Evolutionary conservation across 1,140 invertebrate genomes (phyloP), one percentile per base, ranked within the genome.

Genomic region (Akabosia matsudoensis): DNA sequence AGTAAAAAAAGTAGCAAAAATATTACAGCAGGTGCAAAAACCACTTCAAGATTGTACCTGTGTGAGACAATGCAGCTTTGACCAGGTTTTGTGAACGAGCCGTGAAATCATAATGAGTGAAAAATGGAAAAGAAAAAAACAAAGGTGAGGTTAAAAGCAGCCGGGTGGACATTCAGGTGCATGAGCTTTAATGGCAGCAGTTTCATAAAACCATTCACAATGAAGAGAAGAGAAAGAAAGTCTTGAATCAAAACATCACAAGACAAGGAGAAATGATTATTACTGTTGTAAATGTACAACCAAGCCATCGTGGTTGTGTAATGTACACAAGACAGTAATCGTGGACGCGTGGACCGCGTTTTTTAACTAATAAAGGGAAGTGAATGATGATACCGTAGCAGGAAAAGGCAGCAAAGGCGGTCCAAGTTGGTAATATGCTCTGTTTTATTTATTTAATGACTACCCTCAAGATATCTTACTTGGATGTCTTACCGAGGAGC

Each of bases 51-150:
- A n/a, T n/a, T n/a, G n/a, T n/a, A n/a, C n/a, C n/a, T n/a, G n/a
- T n/a, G n/a, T n/a, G n/a, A n/a, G n/a, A n/a, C n/a, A n/a, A n/a
- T n/a, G 37, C 54, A 67, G 61, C 7, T n/a, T 31, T 67, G 61
- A 28, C 28, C n/a, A 30, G 26, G n/a, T 67, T 67, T 67, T 67
- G 61, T 67, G 61, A 67, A 67, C 31, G 61, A 30, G 31, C 24
- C 61, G 61, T 67, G 61, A 67, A 67, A 67, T 31, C 13, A 61
- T 61, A 61, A 61, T 61, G 24, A 61, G 4, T 18, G 24, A 61
- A 7, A 61, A 61, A 14, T 16, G 24, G 13, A 61, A 22, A 10
- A 61, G 24, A 24, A 24, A 24, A 61, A 61, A 16, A 61, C 4
- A 61, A 61, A 61, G 24, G 14, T 16, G 24, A 22, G n/a, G 54